Evolutionary conservation across 1,140 invertebrate species (phyloP), one percentile per base, ranked within the genome.

Genomic region (Saccostrea echinata): DNA sequence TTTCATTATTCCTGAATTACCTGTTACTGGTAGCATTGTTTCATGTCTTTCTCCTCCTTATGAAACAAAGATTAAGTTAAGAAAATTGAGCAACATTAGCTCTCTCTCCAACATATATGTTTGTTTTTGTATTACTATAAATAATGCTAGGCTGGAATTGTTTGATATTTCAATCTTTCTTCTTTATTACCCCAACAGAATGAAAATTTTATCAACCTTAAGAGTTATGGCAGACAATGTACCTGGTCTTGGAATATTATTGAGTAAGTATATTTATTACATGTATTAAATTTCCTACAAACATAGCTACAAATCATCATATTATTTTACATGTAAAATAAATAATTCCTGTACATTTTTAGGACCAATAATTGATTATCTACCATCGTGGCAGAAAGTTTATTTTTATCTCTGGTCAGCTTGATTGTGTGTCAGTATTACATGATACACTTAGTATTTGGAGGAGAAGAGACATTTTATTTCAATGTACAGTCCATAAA

Each of bases 321-420:
- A 30, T 16, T 52, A 18, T 30, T 18, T 80, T 24, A n/a, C 8
- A 24, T n/a, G 24, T 81, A 53, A 3, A 68, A 24, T 35, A 18
- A n/a, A 16, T 52, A 16, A 24, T 84, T 33, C 86, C 88, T 16
- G 0, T 94, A 97, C 27, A 95, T 96, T 91, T 96, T n/a, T 91
- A 94, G 94, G 91, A 84, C 94, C 95, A 27, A 84, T 95, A 12
- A 90, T 94, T 35, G 92, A 97, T 91, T 98, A 98, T 94, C 95
- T 98, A 90, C 97, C 97, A 85, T 96, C 97, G 91, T 98, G 97
- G 97, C 97, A 98, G 94, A 96, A 96, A 88, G 97, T 97, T 51
- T 98, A 98, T 94, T 98, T 98, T 94, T 98, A 98, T 91, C 97
- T 97, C 95, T 98, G 97, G 97, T 91, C 91, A 61, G 88, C 91